Evolutionary conservation across 2,797 vertebrate genomes (phyloP), one percentile per base, ranked within the genome.

Genomic region (Lindbergichthys nudifrons): DNA sequence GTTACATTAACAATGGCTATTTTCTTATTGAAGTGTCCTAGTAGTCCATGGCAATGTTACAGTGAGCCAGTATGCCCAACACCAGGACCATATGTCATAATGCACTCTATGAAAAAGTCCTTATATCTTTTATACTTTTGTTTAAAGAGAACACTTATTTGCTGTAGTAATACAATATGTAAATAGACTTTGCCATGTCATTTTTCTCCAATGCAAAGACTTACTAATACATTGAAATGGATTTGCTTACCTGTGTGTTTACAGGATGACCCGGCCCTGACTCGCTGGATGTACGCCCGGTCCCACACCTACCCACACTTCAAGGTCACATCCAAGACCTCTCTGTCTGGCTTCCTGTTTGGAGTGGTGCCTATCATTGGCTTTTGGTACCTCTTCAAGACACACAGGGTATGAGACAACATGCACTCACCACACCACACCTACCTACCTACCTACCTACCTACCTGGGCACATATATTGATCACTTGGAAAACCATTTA

Each of bases 251-350:
- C 12, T 78, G 19, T 81, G 23, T 79, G 6, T 76, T 66, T 79
- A 5, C 86, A 99, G 98, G 96, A 97, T 73, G 94, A 99, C 71
- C 96, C 97, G 21, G 97, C 97, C 0, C 62, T 99, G 81, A 4
- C 78, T 1, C 95, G 95, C 41, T 99, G 97, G 98, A 90, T 82
- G 57, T 91, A 93, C 0, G 96, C 97, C 10, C 95, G 95, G 36
- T 50, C 82, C 8, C 96, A 96, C 36, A 18, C 96, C 2, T 96
- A 96, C 72, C 58, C 91, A 0, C 89, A 93, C 76, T 97, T 96
- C 89, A 96, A 84, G 57, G 82, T 94, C 10, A 97, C 95, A 0
- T 75, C 88, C 1, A 98, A 93, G 94, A 97, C 93, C 0, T 97
- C 96, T 2, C 81, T 98, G 10, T 0, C 97, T 12, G 96, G 97